Evolutionary conservation across 1,140 invertebrate species (phyloP), one percentile per base, ranked within the genome.

Genomic region (Caerostris darwini): DNA sequence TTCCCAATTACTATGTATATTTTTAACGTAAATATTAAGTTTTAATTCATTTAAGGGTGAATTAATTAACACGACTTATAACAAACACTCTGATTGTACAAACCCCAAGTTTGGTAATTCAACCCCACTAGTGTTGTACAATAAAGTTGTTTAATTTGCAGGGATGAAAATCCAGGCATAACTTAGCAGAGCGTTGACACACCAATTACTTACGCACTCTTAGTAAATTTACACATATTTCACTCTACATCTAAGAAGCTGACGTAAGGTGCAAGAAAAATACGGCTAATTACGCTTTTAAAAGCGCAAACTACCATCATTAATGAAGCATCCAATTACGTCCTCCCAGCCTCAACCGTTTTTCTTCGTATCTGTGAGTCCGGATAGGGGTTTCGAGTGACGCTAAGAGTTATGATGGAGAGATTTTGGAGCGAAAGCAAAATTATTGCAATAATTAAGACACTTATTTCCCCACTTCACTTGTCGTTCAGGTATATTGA

Each of bases 261-360:
- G 61, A 61, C 50, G 58, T 50, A 77, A 53, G 53, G 57, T 71
- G 14, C n/a, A 69, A 87, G 82, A 87, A 93, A 93, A 93, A 93
- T 93, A 71, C 50, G 17, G 83, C 92, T 93, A 93, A 93, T 93
- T 93, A 87, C 83, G 64, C 92, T 85, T 87, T 93, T 93, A 93
- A 87, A 83, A 93, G 92, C 92, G 59, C 61, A 93, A 93, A 93
- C 82, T 85, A 93, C 71, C 92, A 50, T 93, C 92, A 58, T 93
- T 93, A 93, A 93, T 93, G 92, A 93, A 85, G 83, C 82, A n/a
- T 85, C 92, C 92, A 93, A 93, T 93, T 93, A 93, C 83, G 19
- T 10, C 64, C 50, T 87, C 53, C 34, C 90, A 59, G 12, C 3
- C 71, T 50, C 12, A 10, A 50, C 54, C 53, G 67, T 81, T 81